Evolutionary conservation across 2,797 vertebrate species (phyloP).

Genomic region (Yasuhikotakia modesta): DNA sequence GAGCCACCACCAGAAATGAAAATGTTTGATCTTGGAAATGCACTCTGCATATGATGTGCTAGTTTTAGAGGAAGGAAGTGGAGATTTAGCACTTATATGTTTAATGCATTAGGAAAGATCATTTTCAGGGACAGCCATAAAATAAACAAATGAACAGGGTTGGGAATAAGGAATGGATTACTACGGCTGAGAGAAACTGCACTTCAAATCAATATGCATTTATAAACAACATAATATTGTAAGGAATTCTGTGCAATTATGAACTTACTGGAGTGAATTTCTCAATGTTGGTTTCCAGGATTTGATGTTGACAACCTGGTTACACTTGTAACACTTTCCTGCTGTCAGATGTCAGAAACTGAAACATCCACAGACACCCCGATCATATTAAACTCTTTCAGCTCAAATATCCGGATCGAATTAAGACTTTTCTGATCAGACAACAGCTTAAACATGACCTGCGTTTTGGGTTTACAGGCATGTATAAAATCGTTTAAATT

Average conservation of each 20-base stretch:
- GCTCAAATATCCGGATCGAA: no score
- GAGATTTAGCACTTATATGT: slow-evolving; percentile 11
- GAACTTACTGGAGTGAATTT: not conserved
- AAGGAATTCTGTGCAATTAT: not conserved
- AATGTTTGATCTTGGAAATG: slow-evolving; percentile 32
- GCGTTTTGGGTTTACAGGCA: no score
- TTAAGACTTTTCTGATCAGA: no score
- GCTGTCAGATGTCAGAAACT: not conserved
- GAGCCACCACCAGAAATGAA: slow-evolving; percentile 27
- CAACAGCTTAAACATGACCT: no score
- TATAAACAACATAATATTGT: not conserved
- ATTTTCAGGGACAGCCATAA: slow-evolving; percentile 14
- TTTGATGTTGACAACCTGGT: not conserved
- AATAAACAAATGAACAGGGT: slow-evolving; percentile 29
- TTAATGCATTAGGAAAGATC: slow-evolving; percentile 2
- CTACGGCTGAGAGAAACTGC: slow-evolving; percentile 13
- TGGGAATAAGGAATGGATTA: slow-evolving; percentile 27
- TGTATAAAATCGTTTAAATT: no score
- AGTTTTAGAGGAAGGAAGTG: not conserved
- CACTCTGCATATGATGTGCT: slow-evolving; percentile 1
- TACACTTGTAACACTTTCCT: not conserved
- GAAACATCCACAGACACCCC: not conserved
- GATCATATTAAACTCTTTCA: not conserved
- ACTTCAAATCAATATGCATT: slow-evolving; percentile 30
- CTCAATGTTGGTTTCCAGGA: not conserved